These are phyloP conservation scores for Phacellophora camtschatica DNA, from an alignment of 30 jellyfish, hydroid and myxozoan species.

Conservation along the genomic window DNA sequence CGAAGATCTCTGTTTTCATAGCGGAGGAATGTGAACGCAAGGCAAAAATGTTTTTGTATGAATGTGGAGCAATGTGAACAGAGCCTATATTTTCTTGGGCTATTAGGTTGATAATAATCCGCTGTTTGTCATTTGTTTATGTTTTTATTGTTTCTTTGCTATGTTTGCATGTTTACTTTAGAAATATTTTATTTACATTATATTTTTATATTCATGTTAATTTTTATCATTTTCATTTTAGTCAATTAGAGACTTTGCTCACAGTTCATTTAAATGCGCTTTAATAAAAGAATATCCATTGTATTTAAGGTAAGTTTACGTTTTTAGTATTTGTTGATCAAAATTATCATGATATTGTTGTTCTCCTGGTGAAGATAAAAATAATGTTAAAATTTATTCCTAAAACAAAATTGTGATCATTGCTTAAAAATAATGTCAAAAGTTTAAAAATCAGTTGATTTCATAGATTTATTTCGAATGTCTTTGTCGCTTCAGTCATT, in stretches of 20 bases:
- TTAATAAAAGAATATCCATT: conserved; percentile 78
- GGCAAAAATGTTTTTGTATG: not conserved
- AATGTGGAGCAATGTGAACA: not conserved
- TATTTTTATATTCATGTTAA: not conserved
- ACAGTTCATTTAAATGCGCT: conserved; percentile 89
- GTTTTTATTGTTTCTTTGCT: not conserved
- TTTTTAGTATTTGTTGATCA: too few species aligned
- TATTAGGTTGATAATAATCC: not conserved
- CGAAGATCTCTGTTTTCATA: not conserved
- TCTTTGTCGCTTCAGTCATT: too few species aligned
- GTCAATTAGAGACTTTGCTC: conserved; percentile 86
- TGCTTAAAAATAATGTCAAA: too few species aligned
- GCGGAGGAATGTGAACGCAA: not conserved
- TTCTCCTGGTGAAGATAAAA: too few species aligned
- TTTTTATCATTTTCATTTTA: not conserved
- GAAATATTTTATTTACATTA: not conserved
- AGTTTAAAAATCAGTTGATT: too few species aligned
- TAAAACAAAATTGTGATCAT: too few species aligned
- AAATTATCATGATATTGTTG: too few species aligned
- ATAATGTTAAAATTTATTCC: too few species aligned
- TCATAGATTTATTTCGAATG: too few species aligned
- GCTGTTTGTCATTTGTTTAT: not conserved
- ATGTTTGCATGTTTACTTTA: not conserved
- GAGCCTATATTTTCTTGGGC: too few species aligned
- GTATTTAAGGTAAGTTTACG: conserved; percentile 65